Base-by-base conservation (phyloP, 2,797 vertebrate genomes). In the Hypotaenidia okinawae region DNA sequence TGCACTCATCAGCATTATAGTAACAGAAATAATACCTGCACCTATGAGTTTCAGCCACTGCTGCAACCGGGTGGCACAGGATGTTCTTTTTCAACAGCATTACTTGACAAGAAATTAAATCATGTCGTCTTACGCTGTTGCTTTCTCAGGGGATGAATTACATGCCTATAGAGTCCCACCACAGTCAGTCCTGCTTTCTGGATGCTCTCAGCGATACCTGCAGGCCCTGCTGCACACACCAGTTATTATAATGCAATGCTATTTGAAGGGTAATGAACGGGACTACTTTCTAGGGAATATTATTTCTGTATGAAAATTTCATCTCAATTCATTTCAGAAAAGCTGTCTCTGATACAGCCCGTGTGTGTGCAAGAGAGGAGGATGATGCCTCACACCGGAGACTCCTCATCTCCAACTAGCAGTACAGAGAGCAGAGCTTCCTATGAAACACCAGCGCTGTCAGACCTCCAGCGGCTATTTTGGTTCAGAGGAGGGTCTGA, bases 391-490 rank as follows among this genome's bases (percentile, higher is more conserved):
- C 94, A 93, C 66, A 62, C 78, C 84, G 93, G 84, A 84, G 55
- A 62, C 24, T 16, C 43, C 55, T 81, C 92, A 51, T 51, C 88
- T 80, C 67, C 63, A 2, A 54, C 61, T 5, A 63, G 35, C 67
- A 67, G 76, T 17, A 47, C 49, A 21, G 86, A 96, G 89, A 97
- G 96, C 93, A 94, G 87, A 91, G 95, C 74, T 73, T 89, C 81
- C 68, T 98, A 98, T 35, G 98, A 98, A 96, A 98, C 99, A 43
- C 98, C 99, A 5, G 97, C 98, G 7, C 97, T 98, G 67, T 96
- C 97, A 92, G 98, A 98, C 32, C 98, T 99, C 91, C 98, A 99
- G 96, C 75, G 93, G 78, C 97, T 99, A 93, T 96, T 99, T 78
- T 98, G 98, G 98, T 97, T 96, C 93, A 98, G 98, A 97, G 97